phyloP scores from a whole-genome alignment of 2,888 invertebrate species.

The Heliconius ismenius region DNA sequence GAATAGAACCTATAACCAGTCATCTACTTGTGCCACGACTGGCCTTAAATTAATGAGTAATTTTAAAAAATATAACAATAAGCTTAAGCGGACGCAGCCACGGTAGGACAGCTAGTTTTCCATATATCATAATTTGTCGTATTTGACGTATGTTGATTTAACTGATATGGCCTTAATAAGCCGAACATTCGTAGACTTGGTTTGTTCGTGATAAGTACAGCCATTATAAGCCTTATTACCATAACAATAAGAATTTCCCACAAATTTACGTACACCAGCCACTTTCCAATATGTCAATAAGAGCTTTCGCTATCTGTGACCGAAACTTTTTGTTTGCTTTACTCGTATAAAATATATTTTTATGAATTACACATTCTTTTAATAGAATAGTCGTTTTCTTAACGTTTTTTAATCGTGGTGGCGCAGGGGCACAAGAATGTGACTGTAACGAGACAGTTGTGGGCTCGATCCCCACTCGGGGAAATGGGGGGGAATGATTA shows the following conservation, averaged over 20 bases:
- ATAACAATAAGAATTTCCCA: conserved; percentile 25
- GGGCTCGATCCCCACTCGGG: no score
- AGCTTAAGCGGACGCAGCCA: background rate
- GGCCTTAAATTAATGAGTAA: no score
- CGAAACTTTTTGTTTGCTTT: conserved; percentile 72
- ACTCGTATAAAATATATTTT: conserved; percentile 68
- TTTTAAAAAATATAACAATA: background rate
- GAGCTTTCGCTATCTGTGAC: conserved; percentile 80
- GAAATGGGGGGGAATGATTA: no score
- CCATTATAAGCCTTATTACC: conserved; percentile 27
- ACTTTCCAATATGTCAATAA: conserved; percentile 80
- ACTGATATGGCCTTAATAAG: conserved; percentile 35
- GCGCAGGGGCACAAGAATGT: no score
- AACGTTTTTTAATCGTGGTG: background rate
- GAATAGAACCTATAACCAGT: no score
- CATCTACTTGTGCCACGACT: no score
- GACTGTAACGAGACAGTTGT: no score
- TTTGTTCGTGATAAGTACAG: background rate
- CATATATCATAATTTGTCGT: conserved; percentile 25
- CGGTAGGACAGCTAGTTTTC: background rate
- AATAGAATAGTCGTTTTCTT: background rate
- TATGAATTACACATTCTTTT: conserved; percentile 3
- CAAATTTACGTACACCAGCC: conserved; percentile 44
- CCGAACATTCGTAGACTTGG: background rate
- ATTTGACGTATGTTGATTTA: conserved; percentile 28